A percentile compares a stretch with the other conserved stretches of the same genome.
phyloP scores from a whole-genome alignment of 2,113 vertebrate genomes.

The Ptyas mucosa region DNA sequence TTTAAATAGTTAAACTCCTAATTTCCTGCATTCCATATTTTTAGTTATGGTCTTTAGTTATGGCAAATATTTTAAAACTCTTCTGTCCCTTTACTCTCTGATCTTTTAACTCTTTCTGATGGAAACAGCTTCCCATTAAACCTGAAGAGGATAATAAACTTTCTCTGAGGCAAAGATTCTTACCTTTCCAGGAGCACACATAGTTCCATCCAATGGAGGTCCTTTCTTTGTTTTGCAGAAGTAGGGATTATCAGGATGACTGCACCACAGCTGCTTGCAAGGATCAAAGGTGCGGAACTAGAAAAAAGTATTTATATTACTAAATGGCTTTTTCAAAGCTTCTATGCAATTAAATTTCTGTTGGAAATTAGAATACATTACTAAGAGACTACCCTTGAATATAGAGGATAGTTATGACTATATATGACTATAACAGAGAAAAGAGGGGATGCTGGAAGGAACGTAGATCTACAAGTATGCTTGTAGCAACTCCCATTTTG shows the following conservation, averaged over 20 bases:
- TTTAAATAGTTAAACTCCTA: background rate
- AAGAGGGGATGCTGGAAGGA: background rate
- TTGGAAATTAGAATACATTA: background rate
- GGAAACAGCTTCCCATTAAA: background rate
- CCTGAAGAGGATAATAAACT: background rate
- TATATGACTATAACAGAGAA: background rate
- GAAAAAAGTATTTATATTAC: constrained; percentile 28
- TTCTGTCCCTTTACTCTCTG: background rate
- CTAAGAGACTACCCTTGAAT: background rate
- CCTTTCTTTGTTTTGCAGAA: constrained; percentile 99
- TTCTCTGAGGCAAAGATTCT: background rate
- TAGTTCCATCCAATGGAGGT: constrained; percentile 93
- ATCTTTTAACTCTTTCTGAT: background rate
- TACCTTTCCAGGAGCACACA: constrained; percentile 93
- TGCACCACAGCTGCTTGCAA: constrained; percentile 97
- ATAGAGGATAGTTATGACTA: background rate
- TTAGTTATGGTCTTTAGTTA: background rate
- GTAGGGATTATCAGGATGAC: constrained; percentile 96
- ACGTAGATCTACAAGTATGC: background rate
- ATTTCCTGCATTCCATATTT: background rate
- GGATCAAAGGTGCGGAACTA: constrained; percentile 96
- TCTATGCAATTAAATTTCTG: background rate
- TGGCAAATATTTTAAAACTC: background rate
- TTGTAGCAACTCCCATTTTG: background rate
- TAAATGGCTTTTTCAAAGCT: rapidly evolving